Evolutionary conservation across 2,888 invertebrate genomes (phyloP), one percentile per base, ranked within the genome.

Genomic region (Lymantria monacha): DNA sequence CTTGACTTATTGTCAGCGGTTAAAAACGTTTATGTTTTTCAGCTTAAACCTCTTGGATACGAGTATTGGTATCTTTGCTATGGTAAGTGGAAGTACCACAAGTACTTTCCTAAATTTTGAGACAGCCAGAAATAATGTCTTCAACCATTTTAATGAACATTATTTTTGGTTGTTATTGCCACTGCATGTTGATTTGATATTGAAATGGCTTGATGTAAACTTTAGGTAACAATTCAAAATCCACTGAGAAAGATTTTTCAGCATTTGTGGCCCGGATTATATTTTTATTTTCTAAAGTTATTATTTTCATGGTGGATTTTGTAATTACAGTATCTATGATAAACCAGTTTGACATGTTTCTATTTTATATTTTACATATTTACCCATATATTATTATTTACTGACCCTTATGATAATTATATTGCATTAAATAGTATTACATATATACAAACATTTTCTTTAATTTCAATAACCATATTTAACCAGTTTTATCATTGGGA

Each of bases 21-120:
- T 83, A 83, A 87, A 86, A 84, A 68, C 74, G 64, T 86, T 87
- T 88, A 85, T 91, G 85, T 88, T 91, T 91, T 91, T 91, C 91
- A 91, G 91, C 85, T 80, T 83, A 78, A 78, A 79, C 90, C 79
- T 75, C 85, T 89, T 79, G 83, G 90, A 87, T 87, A 87, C 87
- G 83, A 85, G 87, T 85, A 76, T 86, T 86, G 85, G 75, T 87
- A 84, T 80, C 82, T 79, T 76, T 78, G 42, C 76, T 74, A 88
- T 90, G 91, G 91, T 91, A 91, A 91, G 90, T 91, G 89, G 81
- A 83, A 81, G 90, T 90, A 89, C 87, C 57, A 55, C 52, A 63
- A 66, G 89, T 91, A 87, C 89, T 83, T 85, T 87, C 87, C 81
- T 81, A 67, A 68, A 46, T 31, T 71, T 73, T 75, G 72, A 73